Base-by-base conservation (phyloP, 1,140 invertebrate genomes). In the Heliconius nattereri region DNA sequence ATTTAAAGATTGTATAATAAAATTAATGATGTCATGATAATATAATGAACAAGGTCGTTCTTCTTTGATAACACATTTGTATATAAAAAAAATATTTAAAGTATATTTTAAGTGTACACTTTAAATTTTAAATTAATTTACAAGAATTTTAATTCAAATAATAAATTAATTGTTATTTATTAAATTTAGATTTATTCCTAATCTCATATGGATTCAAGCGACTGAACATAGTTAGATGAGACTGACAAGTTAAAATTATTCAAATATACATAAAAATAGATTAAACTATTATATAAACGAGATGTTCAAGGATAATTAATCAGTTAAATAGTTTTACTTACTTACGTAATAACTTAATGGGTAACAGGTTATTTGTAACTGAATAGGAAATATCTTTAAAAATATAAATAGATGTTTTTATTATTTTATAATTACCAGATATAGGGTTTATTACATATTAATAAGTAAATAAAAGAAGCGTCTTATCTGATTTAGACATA, bases 401-500 rank as follows among this genome's bases (percentile, higher is more conserved):
- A 23, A 57, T 11, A 2, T 23, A 0, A 57, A 57, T 57, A 57
- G 7, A 57, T 57, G 9, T 57, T 57, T 57, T 57, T 57, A 11
- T 9, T 66, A 0, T 66, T 66, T 66, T 66, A 7, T 29, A 66
- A 26, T 26, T 66, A 23, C 8, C 3, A 29, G 26, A 16, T 57
- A 57, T 23, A 16, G 7, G 52, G 40, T 16, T 52, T 52, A 19
- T 57, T 23, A 9, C 26, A 66, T 66, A 66, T 29, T 45, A 29
- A 66, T 16, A 13, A 29, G 9, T 66, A 66, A 29, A 66, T 66
- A 66, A 66, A n/a, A 60, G 23, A 60, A 16, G 40, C n/a, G 11
- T 66, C 35, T n/a, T 66, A 76, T 66, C n/a, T 76, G 19, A n/a
- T 75, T 29, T 75, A 16, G 23, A 60, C 57, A 11, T 60, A n/a